phyloP scores from a whole-genome alignment of 1,140 invertebrate genomes.

The Drosophila obscura region DNA sequence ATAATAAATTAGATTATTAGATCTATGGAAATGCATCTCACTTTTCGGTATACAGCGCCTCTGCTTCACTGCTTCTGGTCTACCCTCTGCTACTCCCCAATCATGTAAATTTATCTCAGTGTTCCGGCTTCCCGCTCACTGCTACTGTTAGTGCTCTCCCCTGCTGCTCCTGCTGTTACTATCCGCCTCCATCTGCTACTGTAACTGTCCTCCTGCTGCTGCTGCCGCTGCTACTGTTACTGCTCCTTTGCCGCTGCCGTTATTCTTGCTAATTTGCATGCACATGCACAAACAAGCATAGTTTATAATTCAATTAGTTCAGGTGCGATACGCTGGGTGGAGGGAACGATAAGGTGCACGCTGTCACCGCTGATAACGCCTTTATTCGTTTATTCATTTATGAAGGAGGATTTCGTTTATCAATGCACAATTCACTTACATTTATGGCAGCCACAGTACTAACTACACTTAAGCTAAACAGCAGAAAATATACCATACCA shows the following conservation, averaged over 20 bases:
- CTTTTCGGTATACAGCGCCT: too few relatives aligned
- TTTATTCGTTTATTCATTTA: slow-evolving; percentile 34
- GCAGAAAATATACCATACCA: neutral
- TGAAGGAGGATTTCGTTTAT: slow-evolving; percentile 44
- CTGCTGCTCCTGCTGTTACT: slow-evolving; percentile 12
- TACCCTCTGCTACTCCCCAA: too few relatives aligned
- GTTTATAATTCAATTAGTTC: slow-evolving; percentile 77
- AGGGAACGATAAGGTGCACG: slow-evolving; percentile 22
- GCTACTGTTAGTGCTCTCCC: neutral
- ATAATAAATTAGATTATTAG: too few relatives aligned
- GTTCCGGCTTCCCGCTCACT: too few relatives aligned
- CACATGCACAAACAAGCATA: slow-evolving; percentile 31
- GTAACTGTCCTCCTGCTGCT: neutral
- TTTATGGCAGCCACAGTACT: slow-evolving; percentile 6
- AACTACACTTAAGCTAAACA: slow-evolving; percentile 33
- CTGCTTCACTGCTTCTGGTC: too few relatives aligned
- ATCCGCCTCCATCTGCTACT: too few relatives aligned
- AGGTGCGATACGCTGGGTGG: slow-evolving; percentile 59
- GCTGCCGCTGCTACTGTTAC: slow-evolving; percentile 1
- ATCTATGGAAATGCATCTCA: too few relatives aligned
- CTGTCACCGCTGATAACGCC: slow-evolving; percentile 50
- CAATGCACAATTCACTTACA: slow-evolving; percentile 52
- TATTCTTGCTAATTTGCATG: slow-evolving; percentile 51
- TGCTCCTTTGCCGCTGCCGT: neutral
- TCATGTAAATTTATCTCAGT: too few relatives aligned